phyloP scores from a whole-genome alignment of 1,140 invertebrate species.

The Aphis gossypii region DNA sequence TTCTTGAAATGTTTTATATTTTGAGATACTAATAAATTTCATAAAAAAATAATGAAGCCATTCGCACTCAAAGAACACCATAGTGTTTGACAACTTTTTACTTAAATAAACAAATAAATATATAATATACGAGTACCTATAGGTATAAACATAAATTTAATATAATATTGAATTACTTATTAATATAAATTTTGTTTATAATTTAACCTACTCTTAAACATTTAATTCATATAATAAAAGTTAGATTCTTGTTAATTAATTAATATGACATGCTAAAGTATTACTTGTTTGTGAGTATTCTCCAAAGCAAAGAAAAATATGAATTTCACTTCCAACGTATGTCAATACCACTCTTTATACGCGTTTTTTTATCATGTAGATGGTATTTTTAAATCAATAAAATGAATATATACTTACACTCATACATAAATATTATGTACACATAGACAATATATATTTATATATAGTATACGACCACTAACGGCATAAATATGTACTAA shows the following conservation, averaged over 20 bases:
- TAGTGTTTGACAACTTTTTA: neutral
- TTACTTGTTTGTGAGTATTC: too few relatives aligned
- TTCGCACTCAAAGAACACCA: neutral
- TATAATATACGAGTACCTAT: neutral
- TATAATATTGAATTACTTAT: neutral
- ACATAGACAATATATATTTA: neutral
- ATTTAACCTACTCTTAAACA: neutral
- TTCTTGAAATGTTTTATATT: neutral
- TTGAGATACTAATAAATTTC: neutral
- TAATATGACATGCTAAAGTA: neutral
- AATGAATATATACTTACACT: neutral
- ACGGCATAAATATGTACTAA: neutral
- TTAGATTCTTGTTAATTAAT: neutral
- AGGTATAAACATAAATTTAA: neutral
- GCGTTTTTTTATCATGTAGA: neutral
- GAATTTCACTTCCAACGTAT: neutral
- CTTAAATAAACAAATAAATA: neutral
- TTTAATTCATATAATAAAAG: neutral
- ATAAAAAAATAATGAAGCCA: neutral
- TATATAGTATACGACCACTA: neutral
- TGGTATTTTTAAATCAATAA: constrained; percentile 30
- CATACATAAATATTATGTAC: neutral
- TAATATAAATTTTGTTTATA: neutral
- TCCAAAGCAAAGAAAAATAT: neutral
- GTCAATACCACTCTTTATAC: neutral